Evolutionary conservation across 1,140 invertebrate genomes (phyloP).

Genomic region (Drosophila sulfurigaster): DNA sequence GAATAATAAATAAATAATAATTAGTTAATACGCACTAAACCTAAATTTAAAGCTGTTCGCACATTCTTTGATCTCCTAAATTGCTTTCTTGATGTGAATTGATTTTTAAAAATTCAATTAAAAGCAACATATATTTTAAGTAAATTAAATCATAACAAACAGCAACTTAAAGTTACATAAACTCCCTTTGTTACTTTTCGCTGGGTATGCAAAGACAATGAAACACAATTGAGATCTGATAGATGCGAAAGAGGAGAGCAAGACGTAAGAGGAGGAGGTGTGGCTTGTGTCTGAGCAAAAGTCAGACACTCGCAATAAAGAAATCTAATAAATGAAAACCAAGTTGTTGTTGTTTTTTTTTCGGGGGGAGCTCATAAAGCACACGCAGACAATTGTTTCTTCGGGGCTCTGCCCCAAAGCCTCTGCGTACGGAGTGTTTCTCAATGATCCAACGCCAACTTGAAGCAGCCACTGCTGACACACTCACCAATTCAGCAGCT

Average conservation of each 20-base stretch:
- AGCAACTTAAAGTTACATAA: not conserved
- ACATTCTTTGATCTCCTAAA: too few relatives aligned
- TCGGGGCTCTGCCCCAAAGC: slow-evolving; percentile 2
- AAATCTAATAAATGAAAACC: slow-evolving; percentile 58
- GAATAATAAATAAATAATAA: too few relatives aligned
- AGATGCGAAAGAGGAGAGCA: slow-evolving; percentile 14
- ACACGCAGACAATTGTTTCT: slow-evolving; percentile 38
- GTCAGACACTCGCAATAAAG: slow-evolving; percentile 52
- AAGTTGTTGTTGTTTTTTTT: slow-evolving; percentile 7
- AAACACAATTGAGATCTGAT: slow-evolving; percentile 41
- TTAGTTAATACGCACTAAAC: too few relatives aligned
- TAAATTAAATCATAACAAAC: not conserved
- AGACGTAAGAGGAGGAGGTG: slow-evolving; percentile 16
- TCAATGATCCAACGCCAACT: slow-evolving; percentile 51
- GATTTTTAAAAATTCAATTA: too few relatives aligned
- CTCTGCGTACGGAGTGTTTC: slow-evolving; percentile 38
- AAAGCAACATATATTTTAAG: not conserved
- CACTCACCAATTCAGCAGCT: slow-evolving; percentile 42
- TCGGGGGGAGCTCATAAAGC: slow-evolving; percentile 16
- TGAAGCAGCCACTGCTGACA: slow-evolving; percentile 47
- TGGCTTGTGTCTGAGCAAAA: slow-evolving; percentile 31
- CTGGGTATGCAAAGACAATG: slow-evolving; percentile 28
- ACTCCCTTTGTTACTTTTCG: not conserved
- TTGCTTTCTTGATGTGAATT: too few relatives aligned
- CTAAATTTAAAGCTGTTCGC: too few relatives aligned